A percentile compares a stretch with the other conserved stretches of the same genome.
Evolutionary conservation across 2,113 vertebrate species (phyloP).

Genomic region (Podilymbus podiceps): DNA sequence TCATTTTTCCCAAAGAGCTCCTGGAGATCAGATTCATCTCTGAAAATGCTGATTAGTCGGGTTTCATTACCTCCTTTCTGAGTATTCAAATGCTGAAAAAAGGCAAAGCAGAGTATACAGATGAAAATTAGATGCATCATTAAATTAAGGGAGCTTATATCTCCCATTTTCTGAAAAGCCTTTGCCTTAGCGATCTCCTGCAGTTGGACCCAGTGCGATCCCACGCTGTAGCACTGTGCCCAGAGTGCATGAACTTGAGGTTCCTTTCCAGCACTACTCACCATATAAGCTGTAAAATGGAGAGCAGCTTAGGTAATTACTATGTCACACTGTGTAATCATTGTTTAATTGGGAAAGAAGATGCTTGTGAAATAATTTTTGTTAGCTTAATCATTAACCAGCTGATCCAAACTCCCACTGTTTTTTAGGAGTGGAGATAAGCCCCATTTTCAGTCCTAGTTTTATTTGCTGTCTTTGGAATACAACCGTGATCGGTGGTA

Average conservation of each 20-base stretch:
- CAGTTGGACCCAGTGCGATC: background rate
- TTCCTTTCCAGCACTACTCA: background rate
- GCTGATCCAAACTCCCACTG: background rate
- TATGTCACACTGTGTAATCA: background rate
- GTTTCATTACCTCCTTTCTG: conserved; percentile 25
- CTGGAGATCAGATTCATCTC: background rate
- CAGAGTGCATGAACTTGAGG: accelerated
- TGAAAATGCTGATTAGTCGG: conserved; percentile 29
- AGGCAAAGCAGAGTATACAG: background rate
- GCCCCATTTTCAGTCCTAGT: background rate
- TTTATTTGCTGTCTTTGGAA: background rate
- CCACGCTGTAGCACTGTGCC: background rate
- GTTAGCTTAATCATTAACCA: background rate
- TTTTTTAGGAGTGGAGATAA: background rate
- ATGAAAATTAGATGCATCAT: background rate
- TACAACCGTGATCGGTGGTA: background rate
- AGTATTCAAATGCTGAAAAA: background rate
- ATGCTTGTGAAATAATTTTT: background rate
- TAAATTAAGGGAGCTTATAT: background rate
- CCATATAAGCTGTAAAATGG: background rate
- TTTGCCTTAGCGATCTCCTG: background rate
- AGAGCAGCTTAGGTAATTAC: background rate
- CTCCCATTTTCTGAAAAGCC: background rate
- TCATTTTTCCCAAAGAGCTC: conserved; percentile 22
- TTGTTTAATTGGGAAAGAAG: background rate